Conservation (phyloP, 1,140 invertebrate species). For the Lasaia peninsularis region DNA sequence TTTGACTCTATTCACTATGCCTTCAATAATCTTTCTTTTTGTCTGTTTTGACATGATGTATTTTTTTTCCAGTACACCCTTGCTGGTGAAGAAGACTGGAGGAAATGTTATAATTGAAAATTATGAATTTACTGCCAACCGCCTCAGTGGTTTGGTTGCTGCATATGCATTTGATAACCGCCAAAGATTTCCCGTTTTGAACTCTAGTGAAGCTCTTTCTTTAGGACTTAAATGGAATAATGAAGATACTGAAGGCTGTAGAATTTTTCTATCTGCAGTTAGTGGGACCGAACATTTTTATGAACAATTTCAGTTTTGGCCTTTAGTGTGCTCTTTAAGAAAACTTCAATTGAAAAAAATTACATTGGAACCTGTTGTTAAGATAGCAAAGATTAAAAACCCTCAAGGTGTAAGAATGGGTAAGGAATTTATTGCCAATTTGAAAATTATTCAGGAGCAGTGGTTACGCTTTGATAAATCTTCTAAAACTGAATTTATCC, state of each 20-base stretch:
- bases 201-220: slow-evolving; percentile 33
- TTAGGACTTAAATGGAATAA: slow-evolving; percentile 49
- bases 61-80: slow-evolving; percentile 37
- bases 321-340: slow-evolving; percentile 46
- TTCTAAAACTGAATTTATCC: slow-evolving; percentile 21
- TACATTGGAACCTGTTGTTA: slow-evolving; percentile 36
- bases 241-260: slow-evolving; percentile 26
- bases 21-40: too few relatives aligned
- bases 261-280: slow-evolving; percentile 46
- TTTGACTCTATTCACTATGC: too few relatives aligned
- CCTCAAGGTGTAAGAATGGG: slow-evolving; percentile 33
- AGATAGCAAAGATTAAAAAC: slow-evolving; percentile 53
- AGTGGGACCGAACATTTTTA: slow-evolving; percentile 48
- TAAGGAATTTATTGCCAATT: slow-evolving; percentile 30
- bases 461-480: slow-evolving; percentile 37
- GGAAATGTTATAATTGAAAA: slow-evolving; percentile 32
- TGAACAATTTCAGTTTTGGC: slow-evolving; percentile 48
- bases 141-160: slow-evolving; percentile 42
- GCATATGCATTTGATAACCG: slow-evolving; percentile 49
- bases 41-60: too few relatives aligned
- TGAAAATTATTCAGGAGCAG: slow-evolving; percentile 19
- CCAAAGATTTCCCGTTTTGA: slow-evolving; percentile 31
- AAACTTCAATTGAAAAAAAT: slow-evolving; percentile 52
- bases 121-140: slow-evolving; percentile 48
- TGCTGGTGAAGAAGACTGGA: slow-evolving; percentile 42